phyloP scores from a whole-genome alignment of 1,140 invertebrate species.

The Drosophila sulfurigaster region DNA sequence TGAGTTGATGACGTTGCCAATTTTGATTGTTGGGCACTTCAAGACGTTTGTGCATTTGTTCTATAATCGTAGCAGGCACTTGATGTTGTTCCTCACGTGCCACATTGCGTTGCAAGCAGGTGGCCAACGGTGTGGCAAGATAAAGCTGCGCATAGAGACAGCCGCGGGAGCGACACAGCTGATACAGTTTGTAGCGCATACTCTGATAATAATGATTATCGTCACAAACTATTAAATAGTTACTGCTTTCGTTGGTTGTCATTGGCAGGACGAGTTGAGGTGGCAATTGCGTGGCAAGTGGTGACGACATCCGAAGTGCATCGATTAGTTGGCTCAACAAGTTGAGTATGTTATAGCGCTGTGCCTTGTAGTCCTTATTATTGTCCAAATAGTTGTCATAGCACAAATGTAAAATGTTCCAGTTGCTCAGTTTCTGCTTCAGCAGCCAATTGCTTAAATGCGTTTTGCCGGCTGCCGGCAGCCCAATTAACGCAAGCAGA shows the following conservation, averaged over 20 bases:
- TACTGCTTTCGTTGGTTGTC: not conserved
- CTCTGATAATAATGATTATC: conserved; percentile 79
- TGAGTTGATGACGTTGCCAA: conserved; percentile 58
- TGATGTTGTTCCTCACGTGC: conserved; percentile 11
- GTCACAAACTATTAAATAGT: conserved; percentile 67
- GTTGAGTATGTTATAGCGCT: conserved; percentile 39
- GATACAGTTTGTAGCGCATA: conserved; percentile 71
- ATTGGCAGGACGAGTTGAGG: not conserved
- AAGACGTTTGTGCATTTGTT: conserved; percentile 56
- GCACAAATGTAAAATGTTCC: conserved; percentile 68
- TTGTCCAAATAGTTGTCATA: conserved; percentile 63
- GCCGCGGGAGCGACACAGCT: conserved; percentile 42
- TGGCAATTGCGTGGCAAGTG: not conserved
- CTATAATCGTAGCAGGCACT: conserved; percentile 47
- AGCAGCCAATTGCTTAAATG: conserved; percentile 60
- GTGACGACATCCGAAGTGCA: conserved; percentile 12
- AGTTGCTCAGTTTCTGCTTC: conserved; percentile 11
- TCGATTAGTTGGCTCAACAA: conserved; percentile 47
- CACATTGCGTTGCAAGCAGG: conserved; percentile 46
- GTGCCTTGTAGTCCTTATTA: conserved; percentile 47
- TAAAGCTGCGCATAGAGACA: conserved; percentile 62
- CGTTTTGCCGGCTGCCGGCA: conserved; percentile 71
- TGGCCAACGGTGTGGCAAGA: conserved; percentile 29
- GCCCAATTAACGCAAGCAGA: conserved; percentile 64
- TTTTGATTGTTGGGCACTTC: conserved; percentile 44